A percentile compares a stretch with the other conserved stretches of the same genome.
Conservation (phyloP, 2,888 invertebrate species). For the Abrostola triplasia region DNA sequence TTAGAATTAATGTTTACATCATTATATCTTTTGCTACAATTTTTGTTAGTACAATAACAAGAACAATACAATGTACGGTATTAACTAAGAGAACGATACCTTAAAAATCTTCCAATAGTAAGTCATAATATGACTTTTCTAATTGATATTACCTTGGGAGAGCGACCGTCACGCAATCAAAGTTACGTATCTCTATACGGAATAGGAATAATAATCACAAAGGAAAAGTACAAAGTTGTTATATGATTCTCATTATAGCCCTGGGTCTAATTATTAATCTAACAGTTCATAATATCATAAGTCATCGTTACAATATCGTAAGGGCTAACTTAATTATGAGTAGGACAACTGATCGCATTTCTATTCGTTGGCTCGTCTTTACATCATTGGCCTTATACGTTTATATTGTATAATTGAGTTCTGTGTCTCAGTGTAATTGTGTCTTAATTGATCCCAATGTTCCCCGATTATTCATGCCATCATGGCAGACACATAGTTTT, state of each 20-base stretch:
- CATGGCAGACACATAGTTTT: slow-evolving; percentile 1
- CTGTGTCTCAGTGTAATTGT: slow-evolving; percentile 4
- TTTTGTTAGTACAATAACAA: too few relatives aligned
- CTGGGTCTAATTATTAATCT: slow-evolving; percentile 19
- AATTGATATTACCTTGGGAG: slow-evolving; percentile 59
- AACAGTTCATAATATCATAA: slow-evolving; percentile 22
- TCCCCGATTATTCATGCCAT: slow-evolving; percentile 2
- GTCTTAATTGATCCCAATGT: slow-evolving; percentile 13
- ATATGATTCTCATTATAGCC: slow-evolving; percentile 46
- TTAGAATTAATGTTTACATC: background rate
- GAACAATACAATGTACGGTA: too few relatives aligned
- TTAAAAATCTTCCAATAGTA: slow-evolving; percentile 5
- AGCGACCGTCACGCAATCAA: slow-evolving; percentile 42
- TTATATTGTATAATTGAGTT: slow-evolving; percentile 8
- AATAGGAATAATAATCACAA: slow-evolving; percentile 71
- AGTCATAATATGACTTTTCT: slow-evolving; percentile 39
- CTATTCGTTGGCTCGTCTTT: background rate
- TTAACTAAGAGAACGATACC: background rate
- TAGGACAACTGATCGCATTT: slow-evolving; percentile 10
- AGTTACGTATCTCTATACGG: slow-evolving; percentile 53
- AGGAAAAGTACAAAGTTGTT: slow-evolving; percentile 66
- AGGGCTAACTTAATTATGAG: slow-evolving; percentile 20
- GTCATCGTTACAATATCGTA: slow-evolving; percentile 33
- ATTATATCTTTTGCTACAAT: too few relatives aligned
- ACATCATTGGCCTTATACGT: slow-evolving; percentile 1